Evolutionary conservation across 2,113 vertebrate species (phyloP), one percentile per base, ranked within the genome.

Genomic region (Albula glossodonta): DNA sequence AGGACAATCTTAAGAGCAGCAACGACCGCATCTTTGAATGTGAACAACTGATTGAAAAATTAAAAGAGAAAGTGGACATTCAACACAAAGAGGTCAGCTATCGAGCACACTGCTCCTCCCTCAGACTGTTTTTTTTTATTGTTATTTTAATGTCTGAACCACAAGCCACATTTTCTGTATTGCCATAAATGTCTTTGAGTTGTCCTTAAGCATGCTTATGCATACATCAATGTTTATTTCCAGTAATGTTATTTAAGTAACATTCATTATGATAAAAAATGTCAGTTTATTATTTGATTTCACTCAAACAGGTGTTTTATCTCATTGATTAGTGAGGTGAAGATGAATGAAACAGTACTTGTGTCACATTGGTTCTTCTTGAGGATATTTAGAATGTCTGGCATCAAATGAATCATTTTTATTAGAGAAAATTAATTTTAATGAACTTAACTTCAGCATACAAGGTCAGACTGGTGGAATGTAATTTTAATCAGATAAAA

Each of bases 401-500:
- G 94, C 93, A 95, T 95, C 93, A 95, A 94, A 95, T 95, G 91
- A 95, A 95, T 95, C 93, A 94, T 95, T 94, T 95, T 95, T 94
- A 95, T 94, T 93, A 86, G 91, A 94, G 93, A 94, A 94, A 95
- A 95, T 93, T 94, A 94, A 96, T 96, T 96, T 96, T 94, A 93
- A 94, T 93, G 92, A 95, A 94, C 93, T 92, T 94, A 95, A 95
- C 94, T 93, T 92, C 93, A 89, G 92, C 91, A 89, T 93, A 92
- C 95, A 95, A 96, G 95, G 95, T 95, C 95, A 95, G 93, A 92
- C 93, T 90, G 94, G 92, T 90, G 93, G 95, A 95, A 95, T 96
- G 93, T 93, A 93, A 95, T 96, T 96, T 95, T 95, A 95, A 96
- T 95, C 94, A 95, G 95, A 96, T 96, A 92, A 95, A 93, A 92